These are phyloP conservation scores for Montipora foliosa DNA, from an alignment of 64 coral and sea anemone genomes.

Conservation along the genomic window DNA sequence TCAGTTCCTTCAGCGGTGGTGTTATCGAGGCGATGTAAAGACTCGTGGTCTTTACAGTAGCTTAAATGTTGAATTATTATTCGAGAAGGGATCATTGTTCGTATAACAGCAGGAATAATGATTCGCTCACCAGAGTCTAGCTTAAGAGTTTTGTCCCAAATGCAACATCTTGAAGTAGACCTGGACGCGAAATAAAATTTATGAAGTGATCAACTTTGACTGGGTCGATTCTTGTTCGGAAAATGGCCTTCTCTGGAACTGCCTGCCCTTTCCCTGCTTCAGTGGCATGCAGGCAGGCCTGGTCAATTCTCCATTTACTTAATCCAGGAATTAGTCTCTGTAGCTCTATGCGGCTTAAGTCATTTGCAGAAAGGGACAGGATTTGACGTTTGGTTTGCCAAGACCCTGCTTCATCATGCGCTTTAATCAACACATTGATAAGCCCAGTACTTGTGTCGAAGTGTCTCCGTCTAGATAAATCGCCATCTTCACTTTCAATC, in stretches of 20 bases:
- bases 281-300: neutral
- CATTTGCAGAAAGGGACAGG: neutral
- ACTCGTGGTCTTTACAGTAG: neutral
- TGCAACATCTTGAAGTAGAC: neutral
- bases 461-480: neutral
- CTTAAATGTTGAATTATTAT: neutral
- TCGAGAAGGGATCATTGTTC: slow-evolving; percentile 43
- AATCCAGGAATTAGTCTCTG: neutral
- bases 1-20: too few species aligned
- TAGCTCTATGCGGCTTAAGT: neutral
- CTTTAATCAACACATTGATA: too few species aligned
- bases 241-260: neutral
- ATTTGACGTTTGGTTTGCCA: too few species aligned
- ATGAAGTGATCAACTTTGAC: neutral
- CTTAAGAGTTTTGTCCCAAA: neutral
- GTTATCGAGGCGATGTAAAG: too few species aligned
- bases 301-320: neutral
- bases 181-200: neutral
- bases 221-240: neutral
- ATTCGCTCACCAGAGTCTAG: neutral
- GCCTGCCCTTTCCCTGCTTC: neutral
- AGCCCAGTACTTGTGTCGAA: too few species aligned
- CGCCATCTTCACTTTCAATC: too few species aligned
- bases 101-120: slow-evolving; percentile 37
- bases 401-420: too few species aligned